Evolutionary conservation across 2,113 vertebrate species (phyloP).

Genomic region (Gorilla gorilla): DNA sequence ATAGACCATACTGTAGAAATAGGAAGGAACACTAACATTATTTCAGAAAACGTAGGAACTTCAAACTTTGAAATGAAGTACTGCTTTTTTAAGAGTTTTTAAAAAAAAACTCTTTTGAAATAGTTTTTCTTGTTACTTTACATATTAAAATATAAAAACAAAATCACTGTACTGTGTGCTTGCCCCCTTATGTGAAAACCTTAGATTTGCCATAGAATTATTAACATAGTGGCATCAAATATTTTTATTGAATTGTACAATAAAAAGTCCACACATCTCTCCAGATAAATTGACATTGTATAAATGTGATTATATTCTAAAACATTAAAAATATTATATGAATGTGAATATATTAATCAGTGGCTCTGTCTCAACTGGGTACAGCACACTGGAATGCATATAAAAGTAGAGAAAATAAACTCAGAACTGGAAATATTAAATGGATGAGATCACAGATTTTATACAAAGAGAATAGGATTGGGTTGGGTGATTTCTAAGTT

Average conservation of each 20-base stretch:
- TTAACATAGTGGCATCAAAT: slow-evolving; percentile 37
- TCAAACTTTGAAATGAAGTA: neutral
- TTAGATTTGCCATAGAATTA: slow-evolving; percentile 38
- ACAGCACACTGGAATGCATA: neutral
- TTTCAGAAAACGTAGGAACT: fast-evolving
- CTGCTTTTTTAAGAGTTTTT: neutral
- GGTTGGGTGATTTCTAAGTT: neutral
- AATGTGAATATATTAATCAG: neutral
- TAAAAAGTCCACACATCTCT: neutral
- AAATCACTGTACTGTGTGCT: neutral
- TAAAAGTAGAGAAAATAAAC: neutral
- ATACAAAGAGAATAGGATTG: neutral
- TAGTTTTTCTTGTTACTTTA: neutral
- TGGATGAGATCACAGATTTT: neutral
- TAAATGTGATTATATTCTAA: neutral
- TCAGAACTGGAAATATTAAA: neutral
- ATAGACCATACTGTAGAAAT: neutral
- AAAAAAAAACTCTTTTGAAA: neutral
- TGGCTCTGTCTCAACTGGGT: neutral
- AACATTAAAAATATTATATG: neutral
- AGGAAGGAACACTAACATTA: neutral
- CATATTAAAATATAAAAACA: neutral
- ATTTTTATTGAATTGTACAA: slow-evolving; percentile 53
- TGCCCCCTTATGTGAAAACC: slow-evolving; percentile 1
- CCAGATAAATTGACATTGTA: neutral